Conservation (phyloP, 2,113 vertebrate genomes). For the Bambusicola thoracicus region DNA sequence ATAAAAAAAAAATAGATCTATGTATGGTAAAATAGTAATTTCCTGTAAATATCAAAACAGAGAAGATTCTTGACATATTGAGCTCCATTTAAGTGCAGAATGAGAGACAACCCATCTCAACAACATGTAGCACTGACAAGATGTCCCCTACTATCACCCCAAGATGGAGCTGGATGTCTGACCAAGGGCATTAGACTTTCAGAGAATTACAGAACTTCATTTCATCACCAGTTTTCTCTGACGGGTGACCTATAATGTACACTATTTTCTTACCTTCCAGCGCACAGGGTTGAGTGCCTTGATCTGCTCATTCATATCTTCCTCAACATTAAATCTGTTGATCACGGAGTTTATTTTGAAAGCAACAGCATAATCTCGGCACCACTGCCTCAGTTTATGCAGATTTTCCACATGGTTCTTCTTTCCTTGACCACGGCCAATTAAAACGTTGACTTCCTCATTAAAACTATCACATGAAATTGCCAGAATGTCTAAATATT, state of each 20-base stretch:
- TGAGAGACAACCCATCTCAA: background rate
- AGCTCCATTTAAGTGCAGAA: background rate
- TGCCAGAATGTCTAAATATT: constrained; percentile 91
- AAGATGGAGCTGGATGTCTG: background rate
- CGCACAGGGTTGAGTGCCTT: constrained; percentile 85
- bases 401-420: constrained; percentile 91
- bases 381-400: constrained; percentile 85
- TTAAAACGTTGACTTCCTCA: constrained; percentile 88
- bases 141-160: background rate
- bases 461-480: constrained; percentile 95
- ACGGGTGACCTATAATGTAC: background rate
- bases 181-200: background rate
- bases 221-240: background rate
- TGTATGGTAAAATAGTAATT: background rate
- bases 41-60: background rate
- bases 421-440: constrained; percentile 88
- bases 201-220: background rate
- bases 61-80: background rate
- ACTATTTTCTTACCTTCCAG: constrained; percentile 85
- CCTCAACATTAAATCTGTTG: constrained; percentile 90
- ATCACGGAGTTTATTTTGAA: constrained; percentile 97
- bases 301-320: constrained; percentile 89
- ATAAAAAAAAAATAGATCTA: background rate
- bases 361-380: constrained; percentile 86
- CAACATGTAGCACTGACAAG: background rate